Evolutionary conservation across 1,140 invertebrate species (phyloP), one percentile per base, ranked within the genome.

Genomic region (Formica selysi): DNA sequence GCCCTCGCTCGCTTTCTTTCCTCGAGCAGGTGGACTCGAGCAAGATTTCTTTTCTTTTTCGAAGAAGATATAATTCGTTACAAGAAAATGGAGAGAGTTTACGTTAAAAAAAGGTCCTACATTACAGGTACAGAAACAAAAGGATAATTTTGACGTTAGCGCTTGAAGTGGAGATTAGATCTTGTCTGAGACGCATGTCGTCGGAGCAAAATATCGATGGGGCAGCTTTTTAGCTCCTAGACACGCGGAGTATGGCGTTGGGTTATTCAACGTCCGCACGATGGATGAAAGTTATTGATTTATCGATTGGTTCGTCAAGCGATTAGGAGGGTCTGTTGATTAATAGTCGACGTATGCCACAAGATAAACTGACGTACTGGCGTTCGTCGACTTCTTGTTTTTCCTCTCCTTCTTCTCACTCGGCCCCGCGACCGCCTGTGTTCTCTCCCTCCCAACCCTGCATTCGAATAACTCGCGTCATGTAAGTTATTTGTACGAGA

Each of bases 401-500:
- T 67, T 85, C 61, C 65, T 67, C 26, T 76, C 51, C 54, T 79
- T 84, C 81, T 71, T 85, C 86, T 67, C 70, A 38, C 64, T 70
- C 62, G 32, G 54, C 26, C 70, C 68, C 64, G 44, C 68, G 71
- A 48, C 36, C 32, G 59, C 48, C 62, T 64, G 59, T 67, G 86
- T 19, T 48, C 65, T 29, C 48, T 51, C 64, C 84, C 64, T 48
- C 65, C 59, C 81, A 44, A 29, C 48, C 78, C 68, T 38, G 48
- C 54, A 80, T 54, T 81, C 89, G 92, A 93, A 92, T 89, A 93
- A 90, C 88, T 91, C 89, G 91, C 88, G 91, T 84, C 92, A 88
- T 87, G 89, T 73, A 90, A 89, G 87, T 85, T 86, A 88, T 90
- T 87, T 87, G 86, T 81, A 91, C 71, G 65, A 85, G 67, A 85